phyloP scores from a whole-genome alignment of 2,113 vertebrate species.

The Syngnathus typhle region DNA sequence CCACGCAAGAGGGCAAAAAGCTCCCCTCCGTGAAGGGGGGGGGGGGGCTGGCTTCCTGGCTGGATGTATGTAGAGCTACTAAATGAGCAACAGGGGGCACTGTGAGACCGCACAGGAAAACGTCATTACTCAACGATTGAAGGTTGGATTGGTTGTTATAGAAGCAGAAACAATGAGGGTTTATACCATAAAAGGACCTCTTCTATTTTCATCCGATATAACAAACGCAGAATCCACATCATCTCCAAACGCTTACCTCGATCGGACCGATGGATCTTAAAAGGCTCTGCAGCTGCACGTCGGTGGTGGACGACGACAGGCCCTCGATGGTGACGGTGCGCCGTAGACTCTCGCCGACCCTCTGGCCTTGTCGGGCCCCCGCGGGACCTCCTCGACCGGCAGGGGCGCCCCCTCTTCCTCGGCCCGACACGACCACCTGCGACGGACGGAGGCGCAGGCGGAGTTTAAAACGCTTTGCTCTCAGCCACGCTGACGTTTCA shows the following conservation, averaged over 20 bases:
- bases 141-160: too few relatives aligned
- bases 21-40: conserved; percentile 3
- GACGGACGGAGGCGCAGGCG: background rate
- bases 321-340: conserved; percentile 91
- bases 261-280: conserved; percentile 94
- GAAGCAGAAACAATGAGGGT: too few relatives aligned
- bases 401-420: conserved; percentile 69
- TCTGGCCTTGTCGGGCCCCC: conserved; percentile 80
- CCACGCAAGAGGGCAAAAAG: conserved; percentile 40
- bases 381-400: conserved; percentile 78
- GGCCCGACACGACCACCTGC: conserved; percentile 84
- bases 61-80: background rate
- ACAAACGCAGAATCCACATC: background rate
- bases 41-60: too few relatives aligned
- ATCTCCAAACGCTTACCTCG: conserved; percentile 72
- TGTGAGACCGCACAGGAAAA: conserved; percentile 23
- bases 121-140: background rate
- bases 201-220: too few relatives aligned
- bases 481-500: conserved; percentile 23
- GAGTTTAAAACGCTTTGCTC: background rate
- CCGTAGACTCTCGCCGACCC: conserved; percentile 73
- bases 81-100: conserved; percentile 47
- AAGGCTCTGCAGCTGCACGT: conserved; percentile 86
- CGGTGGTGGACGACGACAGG: conserved; percentile 91
- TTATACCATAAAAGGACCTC: too few relatives aligned